Conservation (phyloP, 2,797 vertebrate species). For the Falco cherrug region DNA sequence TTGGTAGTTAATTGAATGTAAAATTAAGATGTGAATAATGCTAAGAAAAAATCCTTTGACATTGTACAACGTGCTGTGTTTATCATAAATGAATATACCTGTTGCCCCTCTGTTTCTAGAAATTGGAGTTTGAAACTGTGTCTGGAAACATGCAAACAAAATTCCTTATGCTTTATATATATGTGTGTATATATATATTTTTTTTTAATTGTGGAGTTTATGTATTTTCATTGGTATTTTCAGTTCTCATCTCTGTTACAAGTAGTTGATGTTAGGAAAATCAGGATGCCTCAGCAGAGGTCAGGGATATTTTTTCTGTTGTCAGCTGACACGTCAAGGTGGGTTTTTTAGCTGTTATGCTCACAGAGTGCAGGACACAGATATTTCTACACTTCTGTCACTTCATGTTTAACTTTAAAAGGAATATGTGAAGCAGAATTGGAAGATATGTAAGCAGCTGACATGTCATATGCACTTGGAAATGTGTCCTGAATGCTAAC, state of each 20-base stretch:
- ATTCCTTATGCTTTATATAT: not conserved
- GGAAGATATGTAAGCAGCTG: conserved; percentile 58
- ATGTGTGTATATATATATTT: too few species aligned
- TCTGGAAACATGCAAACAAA: not conserved
- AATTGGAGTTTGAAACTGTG: not conserved
- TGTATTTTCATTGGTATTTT: not conserved
- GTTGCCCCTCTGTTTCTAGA: not conserved
- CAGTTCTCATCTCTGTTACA: not conserved
- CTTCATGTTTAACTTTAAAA: conserved; percentile 62
- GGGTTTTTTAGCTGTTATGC: conserved; percentile 49
- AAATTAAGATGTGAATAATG: not conserved
- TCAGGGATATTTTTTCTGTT: conserved; percentile 5
- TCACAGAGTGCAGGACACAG: conserved; percentile 40
- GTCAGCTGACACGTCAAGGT: conserved; percentile 41
- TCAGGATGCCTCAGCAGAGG: not conserved
- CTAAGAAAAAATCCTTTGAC: not conserved
- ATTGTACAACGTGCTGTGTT: not conserved
- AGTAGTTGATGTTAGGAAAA: conserved; percentile 1
- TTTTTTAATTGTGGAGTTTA: not conserved
- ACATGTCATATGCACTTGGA: conserved; percentile 58
- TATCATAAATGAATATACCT: not conserved
- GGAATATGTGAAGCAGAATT: conserved; percentile 40
- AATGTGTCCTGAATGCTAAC: conserved; percentile 48
- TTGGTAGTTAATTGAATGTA: not conserved
- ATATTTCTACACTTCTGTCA: conserved; percentile 62